These are phyloP conservation scores for Aplochiton taeniatus DNA, from an alignment of 2,797 vertebrate species.

Conservation along the genomic window DNA sequence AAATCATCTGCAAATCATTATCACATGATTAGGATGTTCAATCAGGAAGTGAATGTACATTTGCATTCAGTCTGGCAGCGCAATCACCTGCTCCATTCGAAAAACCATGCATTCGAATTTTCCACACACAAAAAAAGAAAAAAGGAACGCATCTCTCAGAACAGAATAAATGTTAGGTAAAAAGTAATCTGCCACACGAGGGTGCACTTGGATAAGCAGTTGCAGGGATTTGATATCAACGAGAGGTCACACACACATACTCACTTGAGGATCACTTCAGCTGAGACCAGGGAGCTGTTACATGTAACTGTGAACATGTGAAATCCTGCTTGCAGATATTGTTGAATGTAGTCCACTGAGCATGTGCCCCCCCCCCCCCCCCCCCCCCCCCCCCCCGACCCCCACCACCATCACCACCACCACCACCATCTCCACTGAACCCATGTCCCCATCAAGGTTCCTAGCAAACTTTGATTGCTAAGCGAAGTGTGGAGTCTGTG, in stretches of 20 bases:
- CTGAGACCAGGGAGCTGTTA: neutral
- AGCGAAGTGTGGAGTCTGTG: neutral
- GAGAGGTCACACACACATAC: neutral
- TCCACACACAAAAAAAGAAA: constrained; percentile 28
- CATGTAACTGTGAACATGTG: neutral
- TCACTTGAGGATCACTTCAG: no score
- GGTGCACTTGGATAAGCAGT: constrained; percentile 65
- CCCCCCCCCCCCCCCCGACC: neutral
- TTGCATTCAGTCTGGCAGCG: constrained; percentile 51
- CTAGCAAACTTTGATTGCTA: neutral
- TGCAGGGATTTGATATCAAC: neutral
- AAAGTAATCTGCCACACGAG: constrained; percentile 60
- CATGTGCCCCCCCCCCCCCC: constrained; percentile 9
- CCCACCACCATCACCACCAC: neutral
- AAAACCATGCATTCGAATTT: constrained; percentile 51
- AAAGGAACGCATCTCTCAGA: constrained; percentile 45
- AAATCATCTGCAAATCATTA: constrained; percentile 68
- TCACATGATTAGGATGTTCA: constrained; percentile 59
- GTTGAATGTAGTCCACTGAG: constrained; percentile 15
- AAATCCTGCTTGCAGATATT: neutral
- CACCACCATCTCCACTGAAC: neutral
- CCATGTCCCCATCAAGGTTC: neutral
- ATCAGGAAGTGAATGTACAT: constrained; percentile 68
- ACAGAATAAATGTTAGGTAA: constrained; percentile 15
- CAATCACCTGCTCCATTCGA: constrained; percentile 63